Base-by-base conservation (phyloP, 2,888 invertebrate genomes). In the Cloeon dipterum region DNA sequence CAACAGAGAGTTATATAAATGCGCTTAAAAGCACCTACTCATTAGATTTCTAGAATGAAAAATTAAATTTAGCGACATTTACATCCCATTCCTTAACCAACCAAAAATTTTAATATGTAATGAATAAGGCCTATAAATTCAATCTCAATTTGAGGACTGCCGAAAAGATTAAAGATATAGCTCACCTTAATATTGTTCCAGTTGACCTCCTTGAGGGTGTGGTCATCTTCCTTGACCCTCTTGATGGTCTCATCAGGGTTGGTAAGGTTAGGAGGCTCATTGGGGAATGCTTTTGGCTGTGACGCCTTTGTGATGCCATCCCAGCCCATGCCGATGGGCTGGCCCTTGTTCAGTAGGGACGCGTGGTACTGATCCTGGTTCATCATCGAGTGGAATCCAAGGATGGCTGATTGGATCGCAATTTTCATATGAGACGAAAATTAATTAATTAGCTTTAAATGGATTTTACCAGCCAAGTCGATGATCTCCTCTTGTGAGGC, bases 381-480 rank as follows among this genome's bases (percentile, higher is more conserved):
- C 78, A 99, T 85, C 88, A 99, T 94, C 43, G 94, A 94, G 64
- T 98, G 96, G 71, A 99, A 93, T 52, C 96, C 98, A 54, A 94
- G 71, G 59, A 94, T 91, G 57, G 93, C 94, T 86, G 61, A 3
- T 26, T 8, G 14, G 18, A 23, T 14, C 33, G 32, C 13, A n/a
- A n/a, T n/a, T n/a, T n/a, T n/a, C n/a, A n/a, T n/a, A n/a, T n/a
- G n/a, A n/a, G n/a, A 32, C 19, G 21, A 25, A 25, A 14, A 40
- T 35, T 34, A 38, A 32, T n/a, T n/a, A n/a, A n/a, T n/a, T n/a
- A n/a, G n/a, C n/a, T n/a, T 35, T 37, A 11, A 29, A 26, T 13
- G 21, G 32, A 16, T 19, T 53, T 53, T 56, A 79, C 79, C 79
- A 51, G 98, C 98, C 56, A 98, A 70, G 63, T 98, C 98, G 52